Evolutionary conservation across 2,797 vertebrate genomes (phyloP), one percentile per base, ranked within the genome.

Genomic region (Danionella dracula): DNA sequence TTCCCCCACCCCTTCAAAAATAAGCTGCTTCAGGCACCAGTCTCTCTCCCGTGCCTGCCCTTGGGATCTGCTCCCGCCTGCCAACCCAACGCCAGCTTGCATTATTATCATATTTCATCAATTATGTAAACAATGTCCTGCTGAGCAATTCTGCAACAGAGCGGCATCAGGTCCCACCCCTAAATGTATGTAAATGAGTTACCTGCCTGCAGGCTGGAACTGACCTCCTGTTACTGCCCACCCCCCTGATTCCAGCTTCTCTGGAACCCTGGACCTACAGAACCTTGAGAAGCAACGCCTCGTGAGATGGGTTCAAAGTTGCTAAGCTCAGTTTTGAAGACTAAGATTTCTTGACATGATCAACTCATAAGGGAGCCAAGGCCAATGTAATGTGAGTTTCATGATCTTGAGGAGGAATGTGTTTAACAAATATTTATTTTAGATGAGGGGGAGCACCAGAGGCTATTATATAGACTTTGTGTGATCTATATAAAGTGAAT

Each of bases 101-200:
- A 80, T 86, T 85, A 89, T 90, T 89, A 89, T 88, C 86, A 90
- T 87, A 88, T 87, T 79, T 90, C 85, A 91, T 91, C 85, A 89
- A 89, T 90, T 88, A 89, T 90, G 87, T 86, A 89, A 90, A 89
- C 82, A 70, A 66, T 41, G 37, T 72, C 72, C 76, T 84, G 80
- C 84, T 87, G 83, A 79, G 83, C 84, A 80, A 79, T 66, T 61
- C 69, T 45, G 73, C 78, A 71, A 79, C 77, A 53, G 79, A 72
- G 76, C 75, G 75, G 60, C 70, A 69, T 58, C 60, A 55, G 71
- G 76, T 78, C 73, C 79, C 77, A 64, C 74, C 78, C 75, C 79
- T 83, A 86, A 85, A 85, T 79, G 79, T 81, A 89, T 90, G 86
- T 85, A 86, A 86, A 88, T 89, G 79, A 89, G 74, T 53, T 79